phyloP scores from a whole-genome alignment of 2,113 vertebrate genomes.

The Nycticebus coucang region DNA sequence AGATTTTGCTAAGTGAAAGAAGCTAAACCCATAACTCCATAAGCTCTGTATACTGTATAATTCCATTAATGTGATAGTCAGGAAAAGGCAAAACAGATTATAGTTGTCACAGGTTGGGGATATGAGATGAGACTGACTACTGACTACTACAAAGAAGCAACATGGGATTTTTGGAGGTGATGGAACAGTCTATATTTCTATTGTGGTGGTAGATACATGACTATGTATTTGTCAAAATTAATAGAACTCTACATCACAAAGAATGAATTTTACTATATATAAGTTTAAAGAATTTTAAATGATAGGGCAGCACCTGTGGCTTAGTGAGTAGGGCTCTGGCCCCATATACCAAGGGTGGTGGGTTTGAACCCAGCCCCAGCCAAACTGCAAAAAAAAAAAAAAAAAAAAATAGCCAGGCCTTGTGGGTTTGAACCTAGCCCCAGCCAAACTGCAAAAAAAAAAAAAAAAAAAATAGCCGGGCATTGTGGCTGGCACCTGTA shows the following conservation, averaged over 20 bases:
- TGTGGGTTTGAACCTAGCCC: no score
- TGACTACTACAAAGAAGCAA: neutral
- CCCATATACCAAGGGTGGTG: no score
- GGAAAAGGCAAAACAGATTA: slow-evolving; percentile 18
- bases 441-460: no score
- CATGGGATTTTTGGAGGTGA: neutral
- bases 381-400: no score
- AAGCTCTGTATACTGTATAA: neutral
- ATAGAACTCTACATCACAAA: slow-evolving; percentile 30
- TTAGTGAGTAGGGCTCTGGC: no score
- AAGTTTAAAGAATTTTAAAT: slow-evolving; percentile 3
- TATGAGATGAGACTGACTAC: neutral
- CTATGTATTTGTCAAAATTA: neutral
- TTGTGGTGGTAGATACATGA: neutral
- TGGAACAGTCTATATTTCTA: neutral
- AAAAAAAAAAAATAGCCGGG: no score
- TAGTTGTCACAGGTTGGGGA: neutral
- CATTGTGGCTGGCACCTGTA: no score
- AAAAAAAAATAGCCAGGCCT: no score
- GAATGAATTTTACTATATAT: slow-evolving; percentile 27
- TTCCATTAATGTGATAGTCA: slow-evolving; percentile 47
- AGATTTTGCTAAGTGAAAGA: slow-evolving; percentile 33
- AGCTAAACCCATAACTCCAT: neutral
- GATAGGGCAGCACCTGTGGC: neutral
- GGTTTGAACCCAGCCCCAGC: no score